These are phyloP conservation scores for Aphelinus certus DNA, from an alignment of 1,140 invertebrate species.

Conservation along the genomic window DNA sequence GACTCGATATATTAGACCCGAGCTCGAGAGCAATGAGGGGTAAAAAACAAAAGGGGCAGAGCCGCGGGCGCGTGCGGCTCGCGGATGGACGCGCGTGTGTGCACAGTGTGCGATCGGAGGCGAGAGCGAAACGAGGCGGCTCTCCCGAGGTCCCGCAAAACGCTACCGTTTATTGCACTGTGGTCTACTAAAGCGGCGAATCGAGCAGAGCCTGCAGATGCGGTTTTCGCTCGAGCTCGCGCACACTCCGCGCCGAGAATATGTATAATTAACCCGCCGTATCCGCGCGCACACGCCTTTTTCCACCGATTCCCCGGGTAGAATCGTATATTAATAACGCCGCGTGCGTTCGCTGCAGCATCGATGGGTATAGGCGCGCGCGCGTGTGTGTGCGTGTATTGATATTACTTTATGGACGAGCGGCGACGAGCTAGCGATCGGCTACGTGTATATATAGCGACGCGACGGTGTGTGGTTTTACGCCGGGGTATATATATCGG, in stretches of 20 bases:
- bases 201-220: conserved; percentile 38
- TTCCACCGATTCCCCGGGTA: background rate
- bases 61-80: too few species aligned
- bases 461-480: too few species aligned
- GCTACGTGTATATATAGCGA: too few species aligned
- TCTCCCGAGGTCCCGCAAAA: conserved; percentile 33
- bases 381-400: too few species aligned
- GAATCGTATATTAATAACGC: background rate
- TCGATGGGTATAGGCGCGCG: background rate
- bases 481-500: too few species aligned
- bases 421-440: too few species aligned
- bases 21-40: background rate
- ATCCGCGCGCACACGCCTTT: background rate
- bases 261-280: conserved; percentile 42
- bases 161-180: conserved; percentile 41
- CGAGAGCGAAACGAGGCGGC: background rate
- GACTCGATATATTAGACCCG: background rate
- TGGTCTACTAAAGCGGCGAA: conserved; percentile 44
- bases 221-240: conserved; percentile 44
- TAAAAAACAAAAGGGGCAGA: background rate
- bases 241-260: conserved; percentile 36
- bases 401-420: too few species aligned
- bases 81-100: too few species aligned
- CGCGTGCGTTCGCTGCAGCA: background rate
- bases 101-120: too few species aligned